Evolutionary conservation across 2,888 invertebrate genomes (phyloP).

Genomic region (Cerceris ruficornis): DNA sequence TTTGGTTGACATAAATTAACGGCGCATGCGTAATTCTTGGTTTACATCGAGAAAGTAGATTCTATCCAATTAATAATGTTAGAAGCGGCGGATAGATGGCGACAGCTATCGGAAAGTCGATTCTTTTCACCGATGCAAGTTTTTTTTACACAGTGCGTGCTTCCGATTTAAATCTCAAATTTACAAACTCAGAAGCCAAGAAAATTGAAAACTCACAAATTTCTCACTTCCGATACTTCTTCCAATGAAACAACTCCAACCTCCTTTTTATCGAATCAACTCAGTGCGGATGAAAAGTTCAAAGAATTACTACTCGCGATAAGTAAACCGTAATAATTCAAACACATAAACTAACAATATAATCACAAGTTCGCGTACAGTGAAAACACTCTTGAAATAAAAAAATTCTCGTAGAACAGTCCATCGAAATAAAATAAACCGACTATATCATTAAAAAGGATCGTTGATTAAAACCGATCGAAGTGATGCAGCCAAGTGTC

Average conservation of each 20-base stretch:
- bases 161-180: background rate
- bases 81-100: conserved; percentile 39
- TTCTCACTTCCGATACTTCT: background rate
- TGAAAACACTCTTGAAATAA: no score
- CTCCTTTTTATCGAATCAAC: no score
- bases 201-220: background rate
- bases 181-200: background rate
- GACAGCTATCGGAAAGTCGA: conserved; percentile 29
- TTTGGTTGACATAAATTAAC: conserved; percentile 23
- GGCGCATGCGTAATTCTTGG: conserved; percentile 23
- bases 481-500: background rate
- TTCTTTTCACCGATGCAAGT: background rate
- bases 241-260: no score
- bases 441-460: background rate
- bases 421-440: background rate
- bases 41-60: conserved; percentile 20
- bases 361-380: no score
- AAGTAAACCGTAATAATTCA: no score
- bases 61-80: conserved; percentile 37
- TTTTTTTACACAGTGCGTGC: background rate
- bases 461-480: no score
- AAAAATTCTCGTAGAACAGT: background rate
- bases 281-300: no score
- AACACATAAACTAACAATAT: no score
- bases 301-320: no score